Evolutionary conservation across 2,113 vertebrate species (phyloP), one percentile per base, ranked within the genome.

Genomic region (Phoxinus phoxinus): DNA sequence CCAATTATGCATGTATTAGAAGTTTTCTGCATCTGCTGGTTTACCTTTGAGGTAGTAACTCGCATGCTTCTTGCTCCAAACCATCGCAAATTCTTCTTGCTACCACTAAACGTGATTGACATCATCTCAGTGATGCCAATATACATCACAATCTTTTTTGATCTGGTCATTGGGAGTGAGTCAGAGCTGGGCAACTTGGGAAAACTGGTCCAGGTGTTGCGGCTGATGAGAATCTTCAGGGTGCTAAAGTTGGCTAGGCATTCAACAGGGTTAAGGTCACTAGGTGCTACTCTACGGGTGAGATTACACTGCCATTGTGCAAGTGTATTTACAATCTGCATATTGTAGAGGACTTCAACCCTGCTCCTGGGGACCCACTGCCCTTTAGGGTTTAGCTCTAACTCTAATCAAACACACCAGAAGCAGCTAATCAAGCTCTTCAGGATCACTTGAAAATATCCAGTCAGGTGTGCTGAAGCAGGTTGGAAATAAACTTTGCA

Each of bases 1-100:
- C 93, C 95, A 0, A 92, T 94, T 88, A 93, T 95, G 91, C 94
- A 97, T 87, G 94, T 93, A 32, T 93, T 99, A 84, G 98, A 99
- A 92, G 95, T 97, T 80, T 97, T 99, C 94, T 98, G 98, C 92
- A 97, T 96, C 91, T 97, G 97, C 89, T 99, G 98, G 98, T 99
- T 99, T 94, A 97, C 97, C 87, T 98, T 98, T 0, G 98, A 99
- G 93, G 97, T 99, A 35, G 96, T 97, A 21, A 96, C 93, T 7
- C 96, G 97, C 72, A 94, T 99, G 89, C 92, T 99, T 87, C 95
- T 99, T 48, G 96, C 98, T 0, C 98, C 98, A 21, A 97, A 96
- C 94, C 93, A 93, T 87, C 96, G 91, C 86, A 98, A 95, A 90
- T 99, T 99, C 93, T 99, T 99, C 87, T 95, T 89, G 65, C 97